These are phyloP conservation scores for Helicorthomorpha holstii DNA, from an alignment of 1,140 invertebrate genomes.

Conservation along the genomic window DNA sequence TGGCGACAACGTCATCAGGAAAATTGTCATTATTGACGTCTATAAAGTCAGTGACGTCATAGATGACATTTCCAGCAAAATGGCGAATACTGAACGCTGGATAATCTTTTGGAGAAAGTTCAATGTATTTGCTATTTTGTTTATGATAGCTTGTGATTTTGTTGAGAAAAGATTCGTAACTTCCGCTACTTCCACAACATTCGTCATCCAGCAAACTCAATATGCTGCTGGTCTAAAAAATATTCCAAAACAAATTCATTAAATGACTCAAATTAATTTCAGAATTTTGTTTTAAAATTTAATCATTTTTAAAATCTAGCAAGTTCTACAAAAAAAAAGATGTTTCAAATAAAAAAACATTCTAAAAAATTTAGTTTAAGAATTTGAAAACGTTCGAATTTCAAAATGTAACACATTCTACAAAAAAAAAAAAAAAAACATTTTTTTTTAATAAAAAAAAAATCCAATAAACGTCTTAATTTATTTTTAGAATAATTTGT, in stretches of 20 bases:
- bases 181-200: conserved; percentile 67
- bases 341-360: too few relatives aligned
- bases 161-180: conserved; percentile 69
- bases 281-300: too few relatives aligned
- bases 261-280: too few relatives aligned
- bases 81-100: conserved; percentile 80
- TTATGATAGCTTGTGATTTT: conserved; percentile 72
- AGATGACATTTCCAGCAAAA: conserved; percentile 72
- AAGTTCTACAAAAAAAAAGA: too few relatives aligned
- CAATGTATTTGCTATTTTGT: conserved; percentile 51
- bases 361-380: too few relatives aligned
- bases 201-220: conserved; percentile 85
- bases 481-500: too few relatives aligned
- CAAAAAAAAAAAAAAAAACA: too few relatives aligned
- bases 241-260: too few relatives aligned
- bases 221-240: conserved; percentile 68
- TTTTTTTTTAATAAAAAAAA: conserved; percentile 7
- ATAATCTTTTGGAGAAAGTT: conserved; percentile 34
- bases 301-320: too few relatives aligned
- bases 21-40: conserved; percentile 83
- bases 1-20: conserved; percentile 74
- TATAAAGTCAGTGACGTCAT: conserved; percentile 75
- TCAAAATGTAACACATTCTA: too few relatives aligned
- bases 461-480: background rate
- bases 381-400: too few relatives aligned